Conservation (phyloP, 2,113 vertebrate species). For the Limnothrissa miodon region DNA sequence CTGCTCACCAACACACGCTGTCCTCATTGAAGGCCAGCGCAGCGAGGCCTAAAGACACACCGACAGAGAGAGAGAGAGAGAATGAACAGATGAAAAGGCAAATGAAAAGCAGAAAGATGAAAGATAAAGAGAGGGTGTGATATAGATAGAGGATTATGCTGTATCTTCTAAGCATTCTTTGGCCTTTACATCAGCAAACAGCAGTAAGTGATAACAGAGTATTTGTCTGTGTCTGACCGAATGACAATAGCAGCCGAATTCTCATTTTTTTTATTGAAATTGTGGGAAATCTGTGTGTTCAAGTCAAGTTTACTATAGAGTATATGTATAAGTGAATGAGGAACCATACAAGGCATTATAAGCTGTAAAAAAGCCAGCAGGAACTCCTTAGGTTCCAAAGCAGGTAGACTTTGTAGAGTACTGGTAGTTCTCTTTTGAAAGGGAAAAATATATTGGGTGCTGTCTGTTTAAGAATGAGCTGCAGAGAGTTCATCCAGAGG, state of each 20-base stretch:
- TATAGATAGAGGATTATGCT: background rate
- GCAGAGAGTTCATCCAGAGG: background rate
- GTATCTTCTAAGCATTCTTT: slow-evolving; percentile 42
- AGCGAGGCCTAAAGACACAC: slow-evolving; percentile 13
- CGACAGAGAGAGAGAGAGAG: slow-evolving; percentile 28
- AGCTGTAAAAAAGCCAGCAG: background rate
- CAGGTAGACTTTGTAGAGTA: background rate
- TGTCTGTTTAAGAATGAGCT: background rate
- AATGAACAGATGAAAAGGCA: slow-evolving; percentile 43
- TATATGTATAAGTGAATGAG: background rate
- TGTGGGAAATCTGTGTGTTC: background rate
- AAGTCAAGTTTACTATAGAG: background rate
- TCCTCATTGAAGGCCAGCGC: slow-evolving; percentile 77
- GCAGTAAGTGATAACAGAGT: background rate
- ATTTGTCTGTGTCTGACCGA: background rate
- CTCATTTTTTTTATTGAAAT: background rate
- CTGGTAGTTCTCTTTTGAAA: background rate
- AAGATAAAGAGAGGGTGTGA: slow-evolving; percentile 21
- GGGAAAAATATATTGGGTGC: background rate
- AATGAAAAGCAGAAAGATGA: slow-evolving; percentile 41
- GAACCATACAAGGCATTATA: background rate
- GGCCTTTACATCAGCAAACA: background rate
- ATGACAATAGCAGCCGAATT: background rate
- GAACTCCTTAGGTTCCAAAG: background rate
- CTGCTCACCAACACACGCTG: slow-evolving; percentile 78